Evolutionary conservation across 2,888 invertebrate species (phyloP).

Genomic region (Colostygia pectinataria): DNA sequence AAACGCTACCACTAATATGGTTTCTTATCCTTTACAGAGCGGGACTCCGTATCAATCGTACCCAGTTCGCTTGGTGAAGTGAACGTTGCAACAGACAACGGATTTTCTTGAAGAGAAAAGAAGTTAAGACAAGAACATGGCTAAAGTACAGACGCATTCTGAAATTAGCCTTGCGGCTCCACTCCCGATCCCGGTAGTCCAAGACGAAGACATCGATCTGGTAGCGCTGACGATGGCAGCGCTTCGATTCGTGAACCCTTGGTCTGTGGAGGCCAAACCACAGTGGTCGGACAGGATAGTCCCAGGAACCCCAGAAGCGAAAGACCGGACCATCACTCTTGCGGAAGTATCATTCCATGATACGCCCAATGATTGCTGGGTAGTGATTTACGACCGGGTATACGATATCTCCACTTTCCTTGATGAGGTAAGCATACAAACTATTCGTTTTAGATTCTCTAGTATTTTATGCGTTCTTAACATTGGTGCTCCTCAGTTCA

Average conservation of each 20-base stretch:
- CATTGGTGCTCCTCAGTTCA: too few species aligned
- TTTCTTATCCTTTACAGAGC: conserved; percentile 66
- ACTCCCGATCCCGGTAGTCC: conserved; percentile 55
- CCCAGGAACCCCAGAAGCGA: conserved; percentile 62
- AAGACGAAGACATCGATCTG: conserved; percentile 65
- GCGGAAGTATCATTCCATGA: conserved; percentile 91
- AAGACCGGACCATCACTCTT: conserved; percentile 83
- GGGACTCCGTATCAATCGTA: conserved; percentile 51
- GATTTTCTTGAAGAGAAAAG: conserved; percentile 19
- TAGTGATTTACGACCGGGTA: conserved; percentile 93
- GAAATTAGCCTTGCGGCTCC: conserved; percentile 63
- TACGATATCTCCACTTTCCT: conserved; percentile 92
- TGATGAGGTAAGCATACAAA: conserved; percentile 78
- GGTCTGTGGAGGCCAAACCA: conserved; percentile 56
- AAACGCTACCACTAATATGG: conserved; percentile 56
- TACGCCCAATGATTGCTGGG: conserved; percentile 89
- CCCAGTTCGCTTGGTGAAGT: conserved; percentile 44
- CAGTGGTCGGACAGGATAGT: conserved; percentile 53
- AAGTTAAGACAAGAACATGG: conserved; percentile 51
- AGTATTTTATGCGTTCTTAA: too few species aligned
- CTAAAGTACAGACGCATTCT: conserved; percentile 64
- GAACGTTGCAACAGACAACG: conserved; percentile 33
- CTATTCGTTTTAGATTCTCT: too few species aligned
- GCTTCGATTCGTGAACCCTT: conserved; percentile 71
- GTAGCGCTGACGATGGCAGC: conserved; percentile 78